These are phyloP conservation scores for Wasmannia auropunctata DNA, from an alignment of 1,140 invertebrate genomes.

Conservation along the genomic window DNA sequence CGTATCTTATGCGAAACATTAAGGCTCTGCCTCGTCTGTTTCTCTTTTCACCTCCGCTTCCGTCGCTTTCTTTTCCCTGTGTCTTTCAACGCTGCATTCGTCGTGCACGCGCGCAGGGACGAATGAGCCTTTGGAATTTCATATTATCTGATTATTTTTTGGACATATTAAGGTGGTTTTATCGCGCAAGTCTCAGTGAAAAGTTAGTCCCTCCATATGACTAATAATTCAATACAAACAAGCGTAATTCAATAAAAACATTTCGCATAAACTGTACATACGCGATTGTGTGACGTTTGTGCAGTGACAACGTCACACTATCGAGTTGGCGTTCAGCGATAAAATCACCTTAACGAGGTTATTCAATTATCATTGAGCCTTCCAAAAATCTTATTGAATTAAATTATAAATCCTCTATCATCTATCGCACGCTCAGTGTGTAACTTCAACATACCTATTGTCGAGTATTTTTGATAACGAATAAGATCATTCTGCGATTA, in stretches of 20 bases:
- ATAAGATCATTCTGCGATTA: background rate
- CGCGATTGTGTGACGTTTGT: no score
- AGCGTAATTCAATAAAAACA: no score
- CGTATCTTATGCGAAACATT: slow-evolving; percentile 51
- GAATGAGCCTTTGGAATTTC: background rate
- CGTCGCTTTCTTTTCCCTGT: background rate
- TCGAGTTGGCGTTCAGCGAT: no score
- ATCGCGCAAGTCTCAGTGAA: no score
- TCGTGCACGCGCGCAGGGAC: background rate
- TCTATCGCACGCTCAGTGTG: background rate
- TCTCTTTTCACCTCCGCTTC: slow-evolving; percentile 1
- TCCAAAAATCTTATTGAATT: background rate
- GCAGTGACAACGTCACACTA: no score
- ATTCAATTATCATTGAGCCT: background rate
- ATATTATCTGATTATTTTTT: background rate
- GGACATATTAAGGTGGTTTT: no score
- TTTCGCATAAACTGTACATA: no score
- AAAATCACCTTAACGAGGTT: no score
- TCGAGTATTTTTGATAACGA: background rate
- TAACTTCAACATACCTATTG: background rate
- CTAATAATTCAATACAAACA: no score
- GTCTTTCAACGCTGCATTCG: background rate
- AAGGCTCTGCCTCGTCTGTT: background rate
- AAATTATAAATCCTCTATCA: background rate
- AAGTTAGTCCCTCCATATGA: no score